A percentile compares a stretch with the other conserved stretches of the same genome.
These are phyloP conservation scores for Agriotes lineatus DNA, from an alignment of 2,888 invertebrate species.

Conservation along the genomic window DNA sequence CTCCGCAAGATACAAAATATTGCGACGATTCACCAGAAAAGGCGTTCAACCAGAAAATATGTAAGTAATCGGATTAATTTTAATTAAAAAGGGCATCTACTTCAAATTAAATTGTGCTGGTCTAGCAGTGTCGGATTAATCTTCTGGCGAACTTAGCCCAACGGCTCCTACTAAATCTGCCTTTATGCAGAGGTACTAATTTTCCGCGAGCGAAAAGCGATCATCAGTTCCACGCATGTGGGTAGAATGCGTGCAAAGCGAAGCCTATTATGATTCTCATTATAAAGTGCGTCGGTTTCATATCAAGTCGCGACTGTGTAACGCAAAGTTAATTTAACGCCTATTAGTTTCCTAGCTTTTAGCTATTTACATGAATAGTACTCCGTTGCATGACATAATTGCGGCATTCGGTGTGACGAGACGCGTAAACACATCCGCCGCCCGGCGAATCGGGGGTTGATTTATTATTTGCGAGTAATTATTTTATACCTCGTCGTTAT, in stretches of 20 bases:
- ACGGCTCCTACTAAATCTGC: not conserved
- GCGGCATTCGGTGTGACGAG: conserved; percentile 8
- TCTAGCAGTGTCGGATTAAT: not conserved
- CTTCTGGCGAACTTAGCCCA: not conserved
- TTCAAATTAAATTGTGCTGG: not conserved
- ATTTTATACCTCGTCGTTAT: conserved; percentile 19
- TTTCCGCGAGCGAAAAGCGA: not conserved
- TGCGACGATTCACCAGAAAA: no score
- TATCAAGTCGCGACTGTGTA: not conserved
- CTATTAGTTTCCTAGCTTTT: conserved; percentile 25
- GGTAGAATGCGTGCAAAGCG: not conserved
- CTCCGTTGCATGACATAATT: conserved; percentile 10
- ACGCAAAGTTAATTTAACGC: conserved; percentile 22
- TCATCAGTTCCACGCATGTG: not conserved
- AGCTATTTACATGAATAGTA: conserved; percentile 22
- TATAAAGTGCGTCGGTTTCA: conserved; percentile 8
- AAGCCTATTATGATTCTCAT: conserved; percentile 12
- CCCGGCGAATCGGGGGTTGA: not conserved
- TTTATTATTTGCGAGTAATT: conserved; percentile 22
- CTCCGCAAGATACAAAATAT: no score
- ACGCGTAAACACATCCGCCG: conserved; percentile 16
- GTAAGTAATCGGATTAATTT: not conserved
- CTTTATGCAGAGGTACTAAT: not conserved
- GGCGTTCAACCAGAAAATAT: no score
- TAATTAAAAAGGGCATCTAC: not conserved